Evolutionary conservation across 2,797 vertebrate genomes (phyloP), one percentile per base, ranked within the genome.

Genomic region (Limnodromus scolopaceus): DNA sequence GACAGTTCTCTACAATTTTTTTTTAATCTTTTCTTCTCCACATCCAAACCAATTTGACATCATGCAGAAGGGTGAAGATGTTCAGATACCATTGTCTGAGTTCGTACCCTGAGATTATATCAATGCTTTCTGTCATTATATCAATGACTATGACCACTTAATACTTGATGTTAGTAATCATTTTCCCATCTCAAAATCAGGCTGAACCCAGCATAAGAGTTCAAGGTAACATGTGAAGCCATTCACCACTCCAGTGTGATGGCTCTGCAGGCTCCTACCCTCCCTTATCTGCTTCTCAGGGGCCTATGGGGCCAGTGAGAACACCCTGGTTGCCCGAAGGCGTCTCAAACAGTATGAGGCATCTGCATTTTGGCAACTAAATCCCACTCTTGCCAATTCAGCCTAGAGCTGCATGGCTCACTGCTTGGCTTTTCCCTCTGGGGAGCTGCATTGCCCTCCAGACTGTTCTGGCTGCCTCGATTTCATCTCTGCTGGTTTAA

Each of bases 121-220:
- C 13, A 82, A 28, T 79, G 55, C 13, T 22, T 95, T 85, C 58
- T 80, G 32, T 60, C 72, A 68, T 70, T 51, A 30, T 48, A 80
- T 45, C 72, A 85, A 6, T 75, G 17, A 24, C 70, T 54, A 48
- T 43, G 64, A 61, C 6, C 41, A 80, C 41, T 80, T 91, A 80
- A 54, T 61, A 74, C 30, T 75, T 45, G 6, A 74, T 58, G 14
- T 49, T 66, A 96, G 39, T 77, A 74, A 65, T 13, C 10, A 60
- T 71, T 90, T 92, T 81, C n/a, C 39, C 13, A 79, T 41, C n/a
- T 87, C 36, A 84, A 92, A 95, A 90, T 55, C 57, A 86, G 30
- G 18, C 61, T 63, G 58, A 93, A 88, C 13, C 6, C 48, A 66
- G 27, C 10, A 4, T 10, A 81, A 36, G 34, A 75, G 14, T 63